phyloP scores from a whole-genome alignment of 2,888 invertebrate species.

The Macrophya alboannulata region DNA sequence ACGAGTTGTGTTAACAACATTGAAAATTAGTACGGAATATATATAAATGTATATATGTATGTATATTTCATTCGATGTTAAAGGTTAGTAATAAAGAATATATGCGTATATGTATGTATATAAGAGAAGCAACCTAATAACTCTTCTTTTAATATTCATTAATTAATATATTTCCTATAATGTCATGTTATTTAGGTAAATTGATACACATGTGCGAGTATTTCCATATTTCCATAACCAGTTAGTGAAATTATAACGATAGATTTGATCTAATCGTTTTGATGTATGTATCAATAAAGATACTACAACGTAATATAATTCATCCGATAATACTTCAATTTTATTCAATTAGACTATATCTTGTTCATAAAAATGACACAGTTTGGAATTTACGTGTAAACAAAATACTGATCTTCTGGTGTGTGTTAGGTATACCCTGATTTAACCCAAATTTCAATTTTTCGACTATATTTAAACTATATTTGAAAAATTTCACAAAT shows the following conservation, averaged over 20 bases:
- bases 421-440: not conserved
- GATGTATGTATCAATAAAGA: not conserved
- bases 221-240: conserved; percentile 1
- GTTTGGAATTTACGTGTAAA: not conserved
- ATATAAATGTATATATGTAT: not conserved
- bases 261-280: not conserved
- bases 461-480: not conserved
- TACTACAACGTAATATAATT: not conserved
- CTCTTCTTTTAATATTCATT: not conserved
- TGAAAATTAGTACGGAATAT: not conserved
- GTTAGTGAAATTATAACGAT: not conserved
- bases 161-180: not conserved
- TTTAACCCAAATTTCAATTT: not conserved
- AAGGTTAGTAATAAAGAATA: not conserved
- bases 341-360: not conserved
- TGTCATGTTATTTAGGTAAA: not conserved
- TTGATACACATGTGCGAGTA: not conserved
- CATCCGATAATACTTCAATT: not conserved
- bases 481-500: conserved; percentile 78
- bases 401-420: conserved; percentile 9
- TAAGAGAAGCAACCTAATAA: not conserved
- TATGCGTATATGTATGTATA: not conserved
- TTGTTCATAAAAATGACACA: not conserved
- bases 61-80: not conserved
- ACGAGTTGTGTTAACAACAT: not conserved